phyloP scores from a whole-genome alignment of 2,888 invertebrate species.

The Escarpia spicata region DNA sequence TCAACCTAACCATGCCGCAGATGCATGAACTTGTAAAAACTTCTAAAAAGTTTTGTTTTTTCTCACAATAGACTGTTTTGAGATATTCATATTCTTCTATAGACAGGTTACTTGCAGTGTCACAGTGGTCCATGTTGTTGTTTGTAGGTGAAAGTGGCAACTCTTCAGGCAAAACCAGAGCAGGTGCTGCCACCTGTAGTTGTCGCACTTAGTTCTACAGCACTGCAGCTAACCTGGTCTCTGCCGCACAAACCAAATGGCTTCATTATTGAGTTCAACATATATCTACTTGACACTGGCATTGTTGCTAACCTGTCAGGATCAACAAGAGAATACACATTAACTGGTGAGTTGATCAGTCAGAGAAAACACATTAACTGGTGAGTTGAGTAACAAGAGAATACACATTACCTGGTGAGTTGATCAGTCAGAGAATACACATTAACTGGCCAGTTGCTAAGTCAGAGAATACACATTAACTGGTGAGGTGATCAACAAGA shows the following conservation, averaged over 20 bases:
- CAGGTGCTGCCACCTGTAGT: constrained; percentile 50
- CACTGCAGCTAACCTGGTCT: constrained; percentile 47
- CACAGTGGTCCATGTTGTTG: background rate
- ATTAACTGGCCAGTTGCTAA: too few relatives aligned
- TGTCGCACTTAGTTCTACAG: constrained; percentile 45
- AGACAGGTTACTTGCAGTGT: background rate
- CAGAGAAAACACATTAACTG: background rate
- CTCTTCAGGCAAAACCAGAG: constrained; percentile 60
- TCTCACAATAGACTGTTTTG: background rate
- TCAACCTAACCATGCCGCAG: too few relatives aligned
- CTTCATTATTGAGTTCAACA: constrained; percentile 50
- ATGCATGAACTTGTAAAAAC: background rate
- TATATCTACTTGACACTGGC: constrained; percentile 33
- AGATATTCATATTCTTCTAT: background rate
- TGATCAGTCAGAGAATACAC: background rate
- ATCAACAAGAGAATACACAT: constrained; percentile 23
- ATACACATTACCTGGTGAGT: background rate
- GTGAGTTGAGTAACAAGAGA: background rate
- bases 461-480: too few relatives aligned
- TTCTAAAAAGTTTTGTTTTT: background rate
- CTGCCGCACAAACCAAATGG: constrained; percentile 60
- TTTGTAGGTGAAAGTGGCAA: constrained; percentile 56
- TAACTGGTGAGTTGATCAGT: constrained; percentile 32
- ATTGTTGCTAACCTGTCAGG: constrained; percentile 23
- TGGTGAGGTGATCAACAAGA: too few relatives aligned